Evolutionary conservation across 2,888 invertebrate species (phyloP), one percentile per base, ranked within the genome.

Genomic region (Agrotis puta): DNA sequence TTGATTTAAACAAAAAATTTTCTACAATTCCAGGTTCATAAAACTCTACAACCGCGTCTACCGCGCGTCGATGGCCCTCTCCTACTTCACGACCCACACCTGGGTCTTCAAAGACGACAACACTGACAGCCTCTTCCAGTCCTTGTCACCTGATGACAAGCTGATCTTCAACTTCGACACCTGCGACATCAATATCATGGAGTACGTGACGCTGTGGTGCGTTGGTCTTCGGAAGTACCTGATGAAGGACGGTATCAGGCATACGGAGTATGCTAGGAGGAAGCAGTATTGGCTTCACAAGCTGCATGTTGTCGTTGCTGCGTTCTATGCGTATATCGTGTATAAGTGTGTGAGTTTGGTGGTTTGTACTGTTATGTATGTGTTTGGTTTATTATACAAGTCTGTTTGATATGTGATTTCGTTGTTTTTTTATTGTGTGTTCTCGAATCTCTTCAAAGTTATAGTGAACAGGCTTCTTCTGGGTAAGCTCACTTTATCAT

Each of bases 141-240:
- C 39, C 9, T 22, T 88, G 58, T 70, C 81, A 0, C 16, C 72
- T 0, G 69, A 61, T 4, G 88, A 88, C 66, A 79, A 65, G 16
- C 63, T 72, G 13, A 81, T 88, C 7, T 88, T 83, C 45, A 86
- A 88, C 48, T 87, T 85, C n/a, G 88, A 88, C 50, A 77, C 85
- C 0, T 77, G 77, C 0, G 62, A 70, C 20, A 81, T 88, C 0
- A 78, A 88, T 7, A 80, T 79, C 57, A 68, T 63, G 39, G 85
- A 87, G 4, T 79, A 78, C 2, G 71, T 87, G 3, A 64, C 79
- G 2, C 13, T 83, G 7, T 87, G 86, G 86, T 74, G 64, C 7
- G 65, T 87, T 0, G 87, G 87, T 0, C 18, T 86, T 0, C 51
- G 87, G 7, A 83, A 80, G 20, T 86, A 86, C 7, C 73, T 87